Evolutionary conservation across 2,797 vertebrate genomes (phyloP), one percentile per base, ranked within the genome.

Genomic region (Holocentrus rufus): DNA sequence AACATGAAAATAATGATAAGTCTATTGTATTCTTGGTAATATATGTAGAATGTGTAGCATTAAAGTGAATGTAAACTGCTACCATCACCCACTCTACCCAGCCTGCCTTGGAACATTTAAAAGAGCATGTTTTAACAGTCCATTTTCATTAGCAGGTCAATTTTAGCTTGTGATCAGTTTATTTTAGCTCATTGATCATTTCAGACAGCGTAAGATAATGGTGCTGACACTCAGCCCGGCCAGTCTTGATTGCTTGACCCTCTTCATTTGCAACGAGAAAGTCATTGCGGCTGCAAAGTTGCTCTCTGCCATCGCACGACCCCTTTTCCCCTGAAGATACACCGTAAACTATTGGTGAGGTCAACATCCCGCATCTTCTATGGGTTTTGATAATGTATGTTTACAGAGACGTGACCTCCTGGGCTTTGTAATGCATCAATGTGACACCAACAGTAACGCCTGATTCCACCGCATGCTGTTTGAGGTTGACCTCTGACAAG

Each of bases 371-470:
- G 94, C 95, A 93, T 95, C 95, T 95, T 95, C 96, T 96, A 96
- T 97, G 95, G 95, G 94, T 96, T 97, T 96, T 98, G 96, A 98
- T 99, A 97, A 98, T 97, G 94, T 96, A 98, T 97, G 97, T 98
- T 97, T 98, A 95, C 95, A 95, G 95, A 98, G 96, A 95, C 87
- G 85, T 96, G 97, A 98, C 97, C 97, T 96, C 95, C 95, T 92
- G 94, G 94, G 94, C 94, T 25, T 88, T 90, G 96, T 95, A 96
- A 97, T 99, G 95, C 94, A 98, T 99, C 97, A 99, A 94, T 95
- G 90, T 97, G 97, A 97, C 96, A 95, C 13, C 81, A 92, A 94
- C 95, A 95, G 95, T 97, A 97, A 96, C 95, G 94, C 92, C 95
- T 95, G 96, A 96, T 97, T 97, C 95, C 93, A 93, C 90, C 52